Percentiles rank a stretch among this genome's conserved stretches.
These are phyloP conservation scores for Argya squamiceps DNA, from an alignment of 2,797 vertebrate genomes.

Conservation along the genomic window DNA sequence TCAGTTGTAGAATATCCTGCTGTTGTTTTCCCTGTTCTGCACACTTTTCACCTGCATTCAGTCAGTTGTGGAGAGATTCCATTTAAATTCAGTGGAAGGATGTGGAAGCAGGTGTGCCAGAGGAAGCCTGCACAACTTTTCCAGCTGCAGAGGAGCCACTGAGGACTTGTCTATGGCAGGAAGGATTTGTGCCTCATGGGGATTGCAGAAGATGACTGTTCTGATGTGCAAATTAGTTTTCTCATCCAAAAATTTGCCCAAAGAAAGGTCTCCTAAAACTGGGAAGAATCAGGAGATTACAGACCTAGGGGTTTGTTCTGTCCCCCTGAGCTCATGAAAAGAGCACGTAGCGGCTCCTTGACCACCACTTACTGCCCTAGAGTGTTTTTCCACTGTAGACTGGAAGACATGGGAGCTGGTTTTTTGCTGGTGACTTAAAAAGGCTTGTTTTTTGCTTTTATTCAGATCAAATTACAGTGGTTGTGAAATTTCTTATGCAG, in stretches of 20 bases:
- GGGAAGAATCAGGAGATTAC: neutral
- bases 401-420: fast-evolving
- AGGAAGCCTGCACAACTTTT: neutral
- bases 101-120: neutral
- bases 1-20: neutral
- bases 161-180: fast-evolving
- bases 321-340: neutral
- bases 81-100: neutral
- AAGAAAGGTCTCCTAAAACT: neutral
- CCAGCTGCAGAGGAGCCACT: neutral
- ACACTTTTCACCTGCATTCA: neutral
- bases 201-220: neutral
- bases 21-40: neutral
- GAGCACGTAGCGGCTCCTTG: neutral
- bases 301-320: neutral
- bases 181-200: neutral
- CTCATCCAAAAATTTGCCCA: neutral
- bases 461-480: neutral
- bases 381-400: neutral
- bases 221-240: neutral
- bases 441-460: neutral
- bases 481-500: neutral
- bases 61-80: neutral
- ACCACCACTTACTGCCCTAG: neutral
- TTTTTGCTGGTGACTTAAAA: neutral